Evolutionary conservation across 2,797 vertebrate species (phyloP).

Genomic region (Pseudochirops corinnae): DNA sequence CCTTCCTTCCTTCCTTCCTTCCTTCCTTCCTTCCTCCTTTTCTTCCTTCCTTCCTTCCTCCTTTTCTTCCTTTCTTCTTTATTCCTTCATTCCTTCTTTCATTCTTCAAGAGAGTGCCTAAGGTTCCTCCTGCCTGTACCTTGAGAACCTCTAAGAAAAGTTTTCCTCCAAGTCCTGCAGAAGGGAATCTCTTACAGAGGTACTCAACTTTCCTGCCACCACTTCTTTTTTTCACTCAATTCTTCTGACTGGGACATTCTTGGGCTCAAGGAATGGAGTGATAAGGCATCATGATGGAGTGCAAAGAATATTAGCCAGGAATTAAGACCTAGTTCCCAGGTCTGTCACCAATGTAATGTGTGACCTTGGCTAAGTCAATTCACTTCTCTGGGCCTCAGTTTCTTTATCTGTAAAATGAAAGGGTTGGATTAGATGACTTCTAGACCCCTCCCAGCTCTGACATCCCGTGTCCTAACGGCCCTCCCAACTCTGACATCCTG

Average conservation of each 20-base stretch:
- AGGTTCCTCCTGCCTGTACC: background rate
- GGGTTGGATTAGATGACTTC: background rate
- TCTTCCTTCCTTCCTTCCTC: too few species aligned
- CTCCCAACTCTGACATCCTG: background rate
- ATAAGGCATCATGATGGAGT: background rate
- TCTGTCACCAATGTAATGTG: background rate
- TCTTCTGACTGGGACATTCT: background rate
- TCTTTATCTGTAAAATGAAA: slow-evolving; percentile 30
- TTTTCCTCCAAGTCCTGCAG: background rate
- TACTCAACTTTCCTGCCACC: slow-evolving; percentile 43
- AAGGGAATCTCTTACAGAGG: slow-evolving; percentile 21
- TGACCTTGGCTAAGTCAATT: background rate
- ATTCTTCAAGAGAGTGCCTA: background rate
- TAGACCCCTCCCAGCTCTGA: background rate
- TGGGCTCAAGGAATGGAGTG: slow-evolving; percentile 29
- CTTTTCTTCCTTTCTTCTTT: background rate
- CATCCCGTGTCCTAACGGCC: background rate
- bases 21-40: too few species aligned
- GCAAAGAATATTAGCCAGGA: slow-evolving; percentile 6
- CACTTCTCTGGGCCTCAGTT: slow-evolving; percentile 20
- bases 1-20: background rate
- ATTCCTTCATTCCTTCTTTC: background rate
- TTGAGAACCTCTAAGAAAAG: slow-evolving; percentile 21
- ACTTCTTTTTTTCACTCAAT: slow-evolving; percentile 34
- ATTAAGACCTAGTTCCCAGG: background rate